Percentiles rank a stretch among this genome's conserved stretches.
phyloP scores from a whole-genome alignment of 2,797 vertebrate genomes.

The Bradypus variegatus region DNA sequence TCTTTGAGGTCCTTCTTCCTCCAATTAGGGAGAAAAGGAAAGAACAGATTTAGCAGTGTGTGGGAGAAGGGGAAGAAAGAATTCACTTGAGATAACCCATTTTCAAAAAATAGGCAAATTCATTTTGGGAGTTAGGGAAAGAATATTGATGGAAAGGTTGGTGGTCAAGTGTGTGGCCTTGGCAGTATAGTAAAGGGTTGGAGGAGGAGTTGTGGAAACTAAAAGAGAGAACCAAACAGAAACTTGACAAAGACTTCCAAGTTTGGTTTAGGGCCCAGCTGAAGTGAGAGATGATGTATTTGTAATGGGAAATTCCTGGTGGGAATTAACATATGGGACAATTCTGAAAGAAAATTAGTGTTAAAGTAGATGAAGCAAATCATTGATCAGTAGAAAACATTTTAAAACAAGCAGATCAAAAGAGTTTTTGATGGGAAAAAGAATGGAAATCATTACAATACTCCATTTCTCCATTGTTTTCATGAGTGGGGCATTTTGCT shows the following conservation, averaged over 20 bases:
- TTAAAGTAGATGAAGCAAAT: not conserved
- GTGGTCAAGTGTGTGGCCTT: not conserved
- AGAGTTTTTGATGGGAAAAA: not conserved
- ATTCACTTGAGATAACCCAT: not conserved
- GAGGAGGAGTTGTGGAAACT: not conserved
- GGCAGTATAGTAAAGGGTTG: not conserved
- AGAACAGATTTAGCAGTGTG: not conserved
- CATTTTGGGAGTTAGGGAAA: not conserved
- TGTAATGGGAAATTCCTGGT: not conserved
- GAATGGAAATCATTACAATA: not conserved
- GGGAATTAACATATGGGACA: not conserved
- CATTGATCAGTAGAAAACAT: not conserved
- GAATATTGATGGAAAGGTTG: not conserved
- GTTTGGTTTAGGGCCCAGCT: not conserved
- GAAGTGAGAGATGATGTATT: not conserved
- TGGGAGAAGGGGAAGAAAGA: not conserved
- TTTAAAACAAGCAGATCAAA: not conserved
- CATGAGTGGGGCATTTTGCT: not conserved
- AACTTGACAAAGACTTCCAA: not conserved
- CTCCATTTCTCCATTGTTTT: constrained; percentile 1
- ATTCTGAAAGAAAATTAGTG: not conserved
- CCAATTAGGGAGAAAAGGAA: not conserved
- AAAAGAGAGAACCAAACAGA: not conserved
- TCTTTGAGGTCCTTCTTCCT: not conserved
- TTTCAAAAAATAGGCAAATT: not conserved